Evolutionary conservation across 2,797 vertebrate species (phyloP).

Genomic region (Gymnopithys bicolor): DNA sequence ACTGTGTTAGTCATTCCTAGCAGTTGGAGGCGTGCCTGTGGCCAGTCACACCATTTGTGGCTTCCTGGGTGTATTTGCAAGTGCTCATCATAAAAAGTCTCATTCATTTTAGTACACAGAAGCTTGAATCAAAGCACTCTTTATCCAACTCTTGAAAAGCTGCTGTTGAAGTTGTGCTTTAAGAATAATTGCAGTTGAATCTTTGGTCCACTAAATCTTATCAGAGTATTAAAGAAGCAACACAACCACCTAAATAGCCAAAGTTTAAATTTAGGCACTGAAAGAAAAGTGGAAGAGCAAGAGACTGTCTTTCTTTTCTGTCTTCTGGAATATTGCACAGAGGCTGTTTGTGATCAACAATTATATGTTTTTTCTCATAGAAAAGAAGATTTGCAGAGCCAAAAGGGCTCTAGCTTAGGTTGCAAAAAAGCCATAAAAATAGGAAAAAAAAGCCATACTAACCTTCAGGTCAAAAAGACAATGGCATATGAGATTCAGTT

Average conservation of each 20-base stretch:
- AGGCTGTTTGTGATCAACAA: background rate
- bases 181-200: slow-evolving; percentile 5
- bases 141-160: slow-evolving; percentile 34
- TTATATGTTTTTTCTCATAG: background rate
- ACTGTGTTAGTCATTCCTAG: background rate
- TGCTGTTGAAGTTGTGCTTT: slow-evolving; percentile 21
- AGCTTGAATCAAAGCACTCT: slow-evolving; percentile 42
- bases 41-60: background rate
- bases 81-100: slow-evolving; percentile 6
- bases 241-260: background rate
- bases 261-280: background rate
- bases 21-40: slow-evolving; percentile 33
- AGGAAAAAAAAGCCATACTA: background rate
- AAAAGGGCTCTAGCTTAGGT: background rate
- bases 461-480: background rate
- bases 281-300: background rate
- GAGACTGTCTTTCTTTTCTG: background rate
- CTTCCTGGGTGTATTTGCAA: slow-evolving; percentile 53
- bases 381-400: background rate
- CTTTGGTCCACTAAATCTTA: slow-evolving; percentile 11
- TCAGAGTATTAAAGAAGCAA: background rate
- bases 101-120: slow-evolving; percentile 49
- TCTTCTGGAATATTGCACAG: background rate
- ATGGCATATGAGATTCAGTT: background rate
- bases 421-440: background rate